Evolutionary conservation across 1,140 invertebrate species (phyloP).

Genomic region (Drosophila varians): DNA sequence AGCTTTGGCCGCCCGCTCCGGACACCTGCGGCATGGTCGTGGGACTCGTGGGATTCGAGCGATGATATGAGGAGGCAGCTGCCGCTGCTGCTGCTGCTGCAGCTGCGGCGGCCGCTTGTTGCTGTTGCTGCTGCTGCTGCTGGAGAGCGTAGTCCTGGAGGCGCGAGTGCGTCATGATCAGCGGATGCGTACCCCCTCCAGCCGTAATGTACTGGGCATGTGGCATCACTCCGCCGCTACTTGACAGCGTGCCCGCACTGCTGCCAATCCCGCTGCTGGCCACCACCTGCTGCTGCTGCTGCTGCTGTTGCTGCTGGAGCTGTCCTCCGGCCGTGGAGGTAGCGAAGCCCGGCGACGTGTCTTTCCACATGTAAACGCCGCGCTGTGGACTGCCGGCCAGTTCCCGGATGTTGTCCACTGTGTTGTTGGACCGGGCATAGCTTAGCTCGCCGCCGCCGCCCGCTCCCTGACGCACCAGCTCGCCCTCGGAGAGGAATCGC

Average conservation of each 20-base stretch:
- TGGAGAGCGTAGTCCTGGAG: constrained; percentile 71
- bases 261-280: constrained; percentile 65
- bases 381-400: constrained; percentile 92
- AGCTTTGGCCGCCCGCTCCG: constrained; percentile 60
- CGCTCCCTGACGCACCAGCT: constrained; percentile 89
- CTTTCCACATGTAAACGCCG: constrained; percentile 93
- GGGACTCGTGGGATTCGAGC: constrained; percentile 91
- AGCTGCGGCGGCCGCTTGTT: constrained; percentile 56
- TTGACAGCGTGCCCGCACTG: constrained; percentile 76
- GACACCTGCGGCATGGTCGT: constrained; percentile 86
- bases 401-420: constrained; percentile 89
- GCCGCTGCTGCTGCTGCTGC: constrained; percentile 81
- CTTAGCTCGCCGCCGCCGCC: constrained; percentile 84
- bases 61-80: constrained; percentile 85
- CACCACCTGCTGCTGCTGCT: constrained; percentile 34
- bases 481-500: constrained; percentile 93
- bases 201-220: constrained; percentile 76
- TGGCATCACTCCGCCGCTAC: constrained; percentile 62
- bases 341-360: constrained; percentile 86
- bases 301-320: constrained; percentile 29
- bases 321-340: constrained; percentile 8
- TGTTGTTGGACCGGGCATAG: constrained; percentile 86
- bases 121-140: constrained; percentile 55
- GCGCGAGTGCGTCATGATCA: constrained; percentile 77
- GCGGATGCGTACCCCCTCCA: constrained; percentile 62